Conservation (phyloP, 2,797 vertebrate species). For the Lepus townsendii region DNA sequence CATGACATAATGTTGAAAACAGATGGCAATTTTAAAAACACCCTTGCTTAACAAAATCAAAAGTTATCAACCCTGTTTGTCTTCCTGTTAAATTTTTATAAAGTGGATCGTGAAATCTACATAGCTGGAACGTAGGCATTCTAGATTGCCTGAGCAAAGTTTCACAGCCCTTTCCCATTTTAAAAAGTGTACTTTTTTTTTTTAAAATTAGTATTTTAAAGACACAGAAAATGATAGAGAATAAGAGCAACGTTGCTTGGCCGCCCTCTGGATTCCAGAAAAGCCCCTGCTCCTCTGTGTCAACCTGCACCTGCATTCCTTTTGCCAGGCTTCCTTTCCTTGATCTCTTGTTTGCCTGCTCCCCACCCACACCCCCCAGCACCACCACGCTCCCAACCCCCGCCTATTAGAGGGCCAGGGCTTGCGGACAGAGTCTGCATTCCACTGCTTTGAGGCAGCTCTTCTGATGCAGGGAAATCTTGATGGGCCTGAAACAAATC, state of each 20-base stretch:
- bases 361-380: too few relatives aligned
- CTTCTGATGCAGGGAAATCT: not conserved
- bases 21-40: constrained; percentile 65
- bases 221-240: not conserved
- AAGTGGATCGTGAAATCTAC: constrained; percentile 52
- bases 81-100: constrained; percentile 49
- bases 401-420: too few relatives aligned
- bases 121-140: constrained; percentile 51
- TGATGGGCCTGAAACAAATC: not conserved
- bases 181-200: constrained; percentile 12
- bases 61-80: constrained; percentile 45
- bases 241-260: not conserved
- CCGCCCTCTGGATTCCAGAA: not conserved
- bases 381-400: not conserved
- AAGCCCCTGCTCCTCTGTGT: not conserved
- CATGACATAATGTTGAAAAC: constrained; percentile 64
- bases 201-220: not conserved
- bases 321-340: too few relatives aligned
- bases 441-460: not conserved
- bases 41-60: constrained; percentile 69
- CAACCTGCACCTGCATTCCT: fast-evolving
- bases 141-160: constrained; percentile 25
- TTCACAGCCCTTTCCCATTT: not conserved
- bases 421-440: too few relatives aligned
- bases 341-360: not conserved